Percentiles rank a stretch among this genome's conserved stretches.
phyloP scores from a whole-genome alignment of 2,797 vertebrate genomes.

The Sciaenops ocellatus region DNA sequence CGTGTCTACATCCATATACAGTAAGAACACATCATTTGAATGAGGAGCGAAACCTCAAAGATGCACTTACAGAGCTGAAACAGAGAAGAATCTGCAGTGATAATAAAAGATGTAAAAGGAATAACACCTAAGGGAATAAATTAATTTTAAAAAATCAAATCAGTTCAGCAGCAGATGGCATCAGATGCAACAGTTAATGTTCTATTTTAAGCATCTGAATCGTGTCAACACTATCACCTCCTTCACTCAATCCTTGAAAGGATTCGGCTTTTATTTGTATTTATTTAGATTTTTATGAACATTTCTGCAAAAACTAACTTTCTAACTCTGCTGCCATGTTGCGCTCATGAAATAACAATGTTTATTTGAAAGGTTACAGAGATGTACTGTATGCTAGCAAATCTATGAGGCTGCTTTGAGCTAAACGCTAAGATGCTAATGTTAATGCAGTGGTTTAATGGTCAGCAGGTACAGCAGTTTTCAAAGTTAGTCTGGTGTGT shows the following conservation, averaged over 20 bases:
- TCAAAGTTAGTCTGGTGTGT: too few relatives aligned
- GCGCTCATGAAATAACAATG: background rate
- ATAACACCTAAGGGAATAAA: constrained; percentile 18
- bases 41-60: background rate
- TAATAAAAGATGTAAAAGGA: background rate
- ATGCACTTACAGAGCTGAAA: constrained; percentile 4
- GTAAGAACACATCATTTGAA: background rate
- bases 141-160: constrained; percentile 21
- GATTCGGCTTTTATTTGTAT: background rate
- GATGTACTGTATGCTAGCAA: too few relatives aligned
- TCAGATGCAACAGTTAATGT: constrained; percentile 7
- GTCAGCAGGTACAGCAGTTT: too few relatives aligned
- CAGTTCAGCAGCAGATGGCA: constrained; percentile 32
- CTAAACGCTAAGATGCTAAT: too few relatives aligned
- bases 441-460: too few relatives aligned
- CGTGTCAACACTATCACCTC: background rate
- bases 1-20: background rate
- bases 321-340: background rate
- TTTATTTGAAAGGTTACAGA: too few relatives aligned
- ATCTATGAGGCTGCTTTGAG: too few relatives aligned
- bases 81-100: background rate
- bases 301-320: background rate
- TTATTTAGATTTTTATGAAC: background rate
- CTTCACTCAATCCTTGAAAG: background rate
- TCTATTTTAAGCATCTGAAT: background rate